Percentiles rank a stretch among this genome's conserved stretches.
Conservation (phyloP, 2,113 vertebrate genomes). For the Paralichthys olivaceus region DNA sequence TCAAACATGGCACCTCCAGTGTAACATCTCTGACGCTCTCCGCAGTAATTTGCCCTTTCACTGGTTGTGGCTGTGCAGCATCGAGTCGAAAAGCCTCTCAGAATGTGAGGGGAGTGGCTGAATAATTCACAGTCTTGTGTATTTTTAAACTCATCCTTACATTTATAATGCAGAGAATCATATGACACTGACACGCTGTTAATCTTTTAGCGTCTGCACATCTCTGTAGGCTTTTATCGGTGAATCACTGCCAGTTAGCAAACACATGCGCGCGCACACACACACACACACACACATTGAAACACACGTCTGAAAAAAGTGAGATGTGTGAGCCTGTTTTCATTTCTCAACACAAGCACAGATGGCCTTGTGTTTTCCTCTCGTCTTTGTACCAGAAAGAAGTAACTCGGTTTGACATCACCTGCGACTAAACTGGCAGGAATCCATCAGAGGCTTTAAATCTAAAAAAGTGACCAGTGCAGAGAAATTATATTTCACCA, state of each 20-base stretch:
- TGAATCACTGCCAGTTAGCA: slow-evolving; percentile 55
- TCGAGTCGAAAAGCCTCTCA: slow-evolving; percentile 42
- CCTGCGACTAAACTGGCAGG: slow-evolving; percentile 41
- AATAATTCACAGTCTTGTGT: slow-evolving; percentile 75
- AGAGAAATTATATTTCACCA: slow-evolving; percentile 6
- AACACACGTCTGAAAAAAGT: slow-evolving; percentile 20
- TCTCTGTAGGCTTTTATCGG: slow-evolving; percentile 55
- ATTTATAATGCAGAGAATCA: slow-evolving; percentile 78
- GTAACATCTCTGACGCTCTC: slow-evolving; percentile 13
- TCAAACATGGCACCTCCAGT: slow-evolving; percentile 9
- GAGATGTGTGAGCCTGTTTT: slow-evolving; percentile 32
- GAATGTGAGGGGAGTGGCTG: slow-evolving; percentile 41
- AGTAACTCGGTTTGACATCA: slow-evolving; percentile 59
- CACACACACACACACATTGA: not conserved
- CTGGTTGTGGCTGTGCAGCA: slow-evolving; percentile 18
- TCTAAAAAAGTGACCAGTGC: slow-evolving; percentile 4
- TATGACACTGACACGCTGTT: slow-evolving; percentile 66
- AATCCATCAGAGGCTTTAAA: slow-evolving; percentile 17
- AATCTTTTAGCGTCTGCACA: slow-evolving; percentile 64
- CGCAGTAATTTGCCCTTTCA: slow-evolving; percentile 31
- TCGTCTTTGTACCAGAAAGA: slow-evolving; percentile 29
- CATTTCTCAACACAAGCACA: slow-evolving; percentile 45
- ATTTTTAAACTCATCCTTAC: slow-evolving; percentile 76
- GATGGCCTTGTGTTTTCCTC: slow-evolving; percentile 46
- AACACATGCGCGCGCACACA: not conserved